A percentile compares a stretch with the other conserved stretches of the same genome.
phyloP scores from a whole-genome alignment of 2,888 invertebrate genomes.

The Stenolophus ochropezus region DNA sequence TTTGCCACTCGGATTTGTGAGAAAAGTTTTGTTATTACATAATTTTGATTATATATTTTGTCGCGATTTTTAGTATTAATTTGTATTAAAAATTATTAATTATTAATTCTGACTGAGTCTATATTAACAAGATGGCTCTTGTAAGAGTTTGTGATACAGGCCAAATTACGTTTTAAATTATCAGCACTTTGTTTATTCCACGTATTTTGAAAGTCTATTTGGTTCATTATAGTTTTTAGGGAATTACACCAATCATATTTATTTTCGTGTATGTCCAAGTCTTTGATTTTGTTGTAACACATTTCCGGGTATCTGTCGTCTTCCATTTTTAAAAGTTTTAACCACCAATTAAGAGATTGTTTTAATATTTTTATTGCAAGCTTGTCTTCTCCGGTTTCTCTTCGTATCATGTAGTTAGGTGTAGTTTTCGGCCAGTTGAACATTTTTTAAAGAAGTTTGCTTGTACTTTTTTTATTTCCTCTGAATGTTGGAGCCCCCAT shows the following conservation, averaged over 20 bases:
- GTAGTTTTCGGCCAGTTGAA: background rate
- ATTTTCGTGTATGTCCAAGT: background rate
- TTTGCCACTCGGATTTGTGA: too few relatives aligned
- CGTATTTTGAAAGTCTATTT: too few relatives aligned
- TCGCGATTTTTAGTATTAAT: too few relatives aligned
- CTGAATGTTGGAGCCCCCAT: background rate
- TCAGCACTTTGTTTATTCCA: too few relatives aligned
- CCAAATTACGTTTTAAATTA: background rate
- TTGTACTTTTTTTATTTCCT: background rate
- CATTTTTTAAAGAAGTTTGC: background rate
- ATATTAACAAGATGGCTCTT: too few relatives aligned
- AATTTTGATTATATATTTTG: too few relatives aligned
- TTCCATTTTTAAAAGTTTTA: background rate
- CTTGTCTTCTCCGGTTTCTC: background rate
- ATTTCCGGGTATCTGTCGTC: background rate
- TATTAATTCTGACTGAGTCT: too few relatives aligned
- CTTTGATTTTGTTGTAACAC: slow-evolving; percentile 11
- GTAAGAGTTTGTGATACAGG: too few relatives aligned
- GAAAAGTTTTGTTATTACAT: too few relatives aligned
- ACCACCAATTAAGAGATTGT: background rate
- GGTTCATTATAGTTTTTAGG: too few relatives aligned
- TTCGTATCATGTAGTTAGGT: background rate
- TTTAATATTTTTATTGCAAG: background rate
- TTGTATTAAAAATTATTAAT: too few relatives aligned
- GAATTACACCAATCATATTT: too few relatives aligned